A percentile compares a stretch with the other conserved stretches of the same genome.
Conservation (phyloP, 2,888 invertebrate genomes). For the Dioctria rufipes region DNA sequence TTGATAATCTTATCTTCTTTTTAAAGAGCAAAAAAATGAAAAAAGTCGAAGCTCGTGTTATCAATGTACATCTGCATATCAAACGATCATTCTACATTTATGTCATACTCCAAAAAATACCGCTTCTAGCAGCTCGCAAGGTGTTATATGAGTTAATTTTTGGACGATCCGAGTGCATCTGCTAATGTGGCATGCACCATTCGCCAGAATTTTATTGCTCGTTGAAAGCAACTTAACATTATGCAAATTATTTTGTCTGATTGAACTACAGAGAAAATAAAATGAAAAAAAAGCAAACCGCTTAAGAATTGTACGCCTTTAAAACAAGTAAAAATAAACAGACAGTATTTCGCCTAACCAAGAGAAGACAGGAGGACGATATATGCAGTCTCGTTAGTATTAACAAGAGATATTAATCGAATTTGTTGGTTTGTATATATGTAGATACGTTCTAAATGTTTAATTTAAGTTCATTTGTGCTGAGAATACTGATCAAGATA, state of each 20-base stretch:
- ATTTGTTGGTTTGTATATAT: not conserved
- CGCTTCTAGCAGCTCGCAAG: conserved; percentile 22
- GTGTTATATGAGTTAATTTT: not conserved
- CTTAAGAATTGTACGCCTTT: not conserved
- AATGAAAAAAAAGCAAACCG: conserved; percentile 1
- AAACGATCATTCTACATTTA: not conserved
- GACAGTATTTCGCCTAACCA: conserved; percentile 6
- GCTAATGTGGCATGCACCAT: not conserved
- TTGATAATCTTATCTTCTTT: too few species aligned
- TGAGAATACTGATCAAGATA: too few species aligned
- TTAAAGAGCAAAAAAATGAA: too few species aligned
- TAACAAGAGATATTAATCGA: conserved; percentile 19
- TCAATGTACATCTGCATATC: not conserved
- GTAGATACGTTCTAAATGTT: too few species aligned
- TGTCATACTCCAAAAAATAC: not conserved
- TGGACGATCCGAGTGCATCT: not conserved
- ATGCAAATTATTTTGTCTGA: conserved; percentile 27
- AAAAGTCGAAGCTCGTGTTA: too few species aligned
- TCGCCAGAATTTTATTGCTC: conserved; percentile 4
- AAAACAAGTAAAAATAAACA: not conserved
- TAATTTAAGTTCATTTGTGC: too few species aligned
- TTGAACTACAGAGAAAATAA: not conserved
- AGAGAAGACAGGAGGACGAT: not conserved
- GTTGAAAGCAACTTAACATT: not conserved
- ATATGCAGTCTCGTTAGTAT: conserved; percentile 19